Evolutionary conservation across 2,888 invertebrate species (phyloP), one percentile per base, ranked within the genome.

Genomic region (Phyllotreta cruciferae): DNA sequence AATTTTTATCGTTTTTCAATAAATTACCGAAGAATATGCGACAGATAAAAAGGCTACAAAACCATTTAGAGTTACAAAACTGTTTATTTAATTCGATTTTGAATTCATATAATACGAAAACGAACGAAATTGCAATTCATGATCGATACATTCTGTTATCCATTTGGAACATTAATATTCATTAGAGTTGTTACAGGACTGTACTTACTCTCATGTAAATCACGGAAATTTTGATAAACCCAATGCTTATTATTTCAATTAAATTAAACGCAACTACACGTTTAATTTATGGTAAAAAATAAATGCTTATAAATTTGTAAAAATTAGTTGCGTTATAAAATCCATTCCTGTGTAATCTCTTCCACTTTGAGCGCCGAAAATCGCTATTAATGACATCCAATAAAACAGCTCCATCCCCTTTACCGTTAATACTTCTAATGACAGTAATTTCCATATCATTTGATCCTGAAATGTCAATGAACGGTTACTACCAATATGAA

Each of bases 11-110:
- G 24, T 24, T 24, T 24, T 24, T 24, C 24, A 4, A 24, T 24
- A 24, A 24, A 24, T 24, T 24, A 24, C 24, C 24, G 24, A 24
- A 24, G 24, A 24, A 24, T 24, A 24, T 24, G 24, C 24, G 24
- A 24, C 24, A 24, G 24, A 24, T 24, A 24, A 24, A 24, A 24
- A 24, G 4, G 24, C 24, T 24, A 24, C 24, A 24, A 24, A 24
- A 24, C 24, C 56, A 24, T 56, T 45, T 54, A 61, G 42, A 44
- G 35, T 36, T 13, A 55, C 10, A 39, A 44, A 41, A 55, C 56
- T 61, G 56, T 66, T 63, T 63, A 66, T 62, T 64, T 64, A 64
- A 64, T 62, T 64, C 58, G 53, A 60, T 62, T 60, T 62, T 55
- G 52, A 62, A 63, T 66, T 66, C 56, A 62, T 62, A 50, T 56